These are phyloP conservation scores for Caranx ignobilis DNA, from an alignment of 2,113 vertebrate species.

Conservation along the genomic window DNA sequence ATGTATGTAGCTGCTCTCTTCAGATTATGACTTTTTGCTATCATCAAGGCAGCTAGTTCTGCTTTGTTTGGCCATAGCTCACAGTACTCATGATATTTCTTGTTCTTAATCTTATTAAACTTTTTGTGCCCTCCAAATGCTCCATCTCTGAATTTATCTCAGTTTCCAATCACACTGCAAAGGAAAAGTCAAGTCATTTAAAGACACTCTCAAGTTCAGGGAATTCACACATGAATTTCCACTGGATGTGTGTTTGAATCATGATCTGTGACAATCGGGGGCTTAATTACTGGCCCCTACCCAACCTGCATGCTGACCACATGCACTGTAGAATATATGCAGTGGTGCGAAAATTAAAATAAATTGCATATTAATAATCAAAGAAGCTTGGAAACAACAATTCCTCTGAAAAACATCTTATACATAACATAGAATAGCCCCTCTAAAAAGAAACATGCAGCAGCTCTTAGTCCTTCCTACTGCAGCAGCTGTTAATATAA, in stretches of 20 bases:
- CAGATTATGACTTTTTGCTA: slow-evolving; percentile 55
- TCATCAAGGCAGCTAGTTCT: slow-evolving; percentile 64
- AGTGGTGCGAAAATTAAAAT: neutral
- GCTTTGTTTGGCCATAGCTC: slow-evolving; percentile 64
- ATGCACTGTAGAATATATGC: neutral
- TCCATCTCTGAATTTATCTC: neutral
- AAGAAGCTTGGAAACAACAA: too few species aligned
- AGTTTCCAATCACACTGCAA: neutral
- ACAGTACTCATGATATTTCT: slow-evolving; percentile 60
- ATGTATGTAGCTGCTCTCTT: slow-evolving; percentile 61
- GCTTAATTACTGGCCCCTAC: neutral
- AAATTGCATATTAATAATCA: neutral
- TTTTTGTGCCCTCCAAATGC: slow-evolving; percentile 60
- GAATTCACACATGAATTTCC: neutral
- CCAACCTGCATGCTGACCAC: neutral
- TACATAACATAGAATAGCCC: neutral
- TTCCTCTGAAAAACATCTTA: neutral
- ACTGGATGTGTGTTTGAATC: neutral
- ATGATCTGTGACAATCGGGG: neutral
- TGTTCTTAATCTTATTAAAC: slow-evolving; percentile 80
- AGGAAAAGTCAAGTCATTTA: neutral
- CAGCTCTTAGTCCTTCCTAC: neutral
- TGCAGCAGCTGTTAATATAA: neutral
- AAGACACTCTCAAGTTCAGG: neutral
- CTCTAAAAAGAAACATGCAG: neutral